Conservation (phyloP, 2,113 vertebrate genomes). For the Hyla sarda region DNA sequence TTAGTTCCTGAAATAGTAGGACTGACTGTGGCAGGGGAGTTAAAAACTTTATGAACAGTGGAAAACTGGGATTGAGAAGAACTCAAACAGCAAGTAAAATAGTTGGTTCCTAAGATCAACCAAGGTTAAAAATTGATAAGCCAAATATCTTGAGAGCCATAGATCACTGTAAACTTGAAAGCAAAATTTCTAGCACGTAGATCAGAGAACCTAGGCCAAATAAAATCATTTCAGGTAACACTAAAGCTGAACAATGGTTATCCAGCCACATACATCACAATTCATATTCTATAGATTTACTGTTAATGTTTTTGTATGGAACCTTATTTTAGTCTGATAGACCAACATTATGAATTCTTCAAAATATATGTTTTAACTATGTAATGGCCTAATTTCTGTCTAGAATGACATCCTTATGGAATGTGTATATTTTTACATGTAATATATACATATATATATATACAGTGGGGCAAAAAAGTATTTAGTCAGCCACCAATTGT, state of each 20-base stretch:
- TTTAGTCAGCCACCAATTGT: no score
- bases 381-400: not conserved
- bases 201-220: not conserved
- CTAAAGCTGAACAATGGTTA: constrained; percentile 1
- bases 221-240: not conserved
- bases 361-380: not conserved
- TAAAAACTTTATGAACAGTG: not conserved
- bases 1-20: not conserved
- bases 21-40: not conserved
- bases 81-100: constrained; percentile 17
- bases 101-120: constrained; percentile 25
- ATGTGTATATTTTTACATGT: not conserved
- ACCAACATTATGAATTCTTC: not conserved
- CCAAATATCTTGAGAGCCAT: not conserved
- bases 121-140: constrained; percentile 1
- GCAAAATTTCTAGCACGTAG: not conserved
- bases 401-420: not conserved
- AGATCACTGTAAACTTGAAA: not conserved
- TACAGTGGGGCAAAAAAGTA: no score
- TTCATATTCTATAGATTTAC: not conserved
- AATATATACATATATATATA: no score
- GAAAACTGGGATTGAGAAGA: not conserved
- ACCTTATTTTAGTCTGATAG: not conserved
- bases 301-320: not conserved
- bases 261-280: not conserved